Evolutionary conservation across 2,113 vertebrate genomes (phyloP).

Genomic region (Halcyon senegalensis): DNA sequence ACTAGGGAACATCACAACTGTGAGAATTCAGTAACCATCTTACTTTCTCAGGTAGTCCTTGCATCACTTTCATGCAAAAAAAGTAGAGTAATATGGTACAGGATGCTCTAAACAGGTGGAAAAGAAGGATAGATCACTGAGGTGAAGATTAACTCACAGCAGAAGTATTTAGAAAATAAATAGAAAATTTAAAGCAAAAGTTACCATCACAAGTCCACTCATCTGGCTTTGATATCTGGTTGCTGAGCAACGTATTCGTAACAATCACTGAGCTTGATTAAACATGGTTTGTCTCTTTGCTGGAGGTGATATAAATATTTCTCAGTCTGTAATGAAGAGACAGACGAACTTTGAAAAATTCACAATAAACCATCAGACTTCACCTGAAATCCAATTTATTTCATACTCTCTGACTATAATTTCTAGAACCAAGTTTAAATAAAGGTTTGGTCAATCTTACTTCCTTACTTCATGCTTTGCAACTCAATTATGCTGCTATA

Average conservation of each 20-base stretch:
- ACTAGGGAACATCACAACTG: not conserved
- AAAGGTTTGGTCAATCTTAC: not conserved
- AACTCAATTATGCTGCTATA: not conserved
- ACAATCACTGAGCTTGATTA: not conserved
- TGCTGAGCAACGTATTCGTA: not conserved
- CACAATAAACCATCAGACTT: not conserved
- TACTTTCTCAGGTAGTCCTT: not conserved
- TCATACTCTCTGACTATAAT: not conserved
- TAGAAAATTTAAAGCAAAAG: not conserved
- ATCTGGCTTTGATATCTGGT: not conserved
- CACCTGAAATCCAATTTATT: slow-evolving; percentile 29
- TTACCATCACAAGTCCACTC: not conserved
- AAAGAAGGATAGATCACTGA: not conserved
- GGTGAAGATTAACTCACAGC: not conserved
- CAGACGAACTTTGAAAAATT: not conserved
- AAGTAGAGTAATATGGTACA: not conserved
- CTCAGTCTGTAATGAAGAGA: not conserved
- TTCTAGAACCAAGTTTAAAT: not conserved
- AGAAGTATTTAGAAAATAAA: not conserved
- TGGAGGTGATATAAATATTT: slow-evolving; percentile 9
- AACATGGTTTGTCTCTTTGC: not conserved
- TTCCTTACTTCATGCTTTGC: slow-evolving; percentile 9
- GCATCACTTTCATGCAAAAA: not conserved
- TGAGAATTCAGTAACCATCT: not conserved
- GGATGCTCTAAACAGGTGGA: not conserved